phyloP scores from a whole-genome alignment of 2,797 vertebrate species.

The Mormyrus proboscirostris region DNA sequence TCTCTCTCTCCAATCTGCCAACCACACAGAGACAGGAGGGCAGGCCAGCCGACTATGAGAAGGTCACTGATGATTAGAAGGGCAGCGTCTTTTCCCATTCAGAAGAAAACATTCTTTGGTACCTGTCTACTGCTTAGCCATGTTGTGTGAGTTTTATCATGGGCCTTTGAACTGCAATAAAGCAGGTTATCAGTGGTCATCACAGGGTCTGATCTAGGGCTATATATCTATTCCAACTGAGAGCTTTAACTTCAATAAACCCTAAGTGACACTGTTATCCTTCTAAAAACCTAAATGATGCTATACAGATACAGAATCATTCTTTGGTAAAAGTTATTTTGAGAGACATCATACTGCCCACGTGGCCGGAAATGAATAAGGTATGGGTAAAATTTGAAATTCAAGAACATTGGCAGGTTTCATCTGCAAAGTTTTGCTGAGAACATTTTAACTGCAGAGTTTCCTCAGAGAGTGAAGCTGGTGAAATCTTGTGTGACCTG shows the following conservation, averaged over 20 bases:
- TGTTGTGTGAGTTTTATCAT: neutral
- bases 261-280: neutral
- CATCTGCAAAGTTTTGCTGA: neutral
- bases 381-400: neutral
- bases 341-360: neutral
- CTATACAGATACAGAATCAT: neutral
- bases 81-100: neutral
- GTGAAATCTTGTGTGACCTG: neutral
- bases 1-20: constrained; percentile 2
- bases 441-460: constrained; percentile 3
- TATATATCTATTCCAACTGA: neutral
- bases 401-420: neutral
- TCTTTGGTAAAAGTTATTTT: neutral
- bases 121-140: neutral
- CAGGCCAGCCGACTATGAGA: neutral
- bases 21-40: neutral
- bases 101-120: neutral
- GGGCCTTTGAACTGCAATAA: neutral
- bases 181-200: neutral
- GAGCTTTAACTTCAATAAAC: neutral
- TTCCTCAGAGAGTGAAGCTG: neutral
- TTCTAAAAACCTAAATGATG: neutral
- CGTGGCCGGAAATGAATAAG: neutral
- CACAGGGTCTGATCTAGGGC: neutral
- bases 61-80: neutral